Evolutionary conservation across 2,113 vertebrate genomes (phyloP), one percentile per base, ranked within the genome.

Genomic region (Sapajus apella): DNA sequence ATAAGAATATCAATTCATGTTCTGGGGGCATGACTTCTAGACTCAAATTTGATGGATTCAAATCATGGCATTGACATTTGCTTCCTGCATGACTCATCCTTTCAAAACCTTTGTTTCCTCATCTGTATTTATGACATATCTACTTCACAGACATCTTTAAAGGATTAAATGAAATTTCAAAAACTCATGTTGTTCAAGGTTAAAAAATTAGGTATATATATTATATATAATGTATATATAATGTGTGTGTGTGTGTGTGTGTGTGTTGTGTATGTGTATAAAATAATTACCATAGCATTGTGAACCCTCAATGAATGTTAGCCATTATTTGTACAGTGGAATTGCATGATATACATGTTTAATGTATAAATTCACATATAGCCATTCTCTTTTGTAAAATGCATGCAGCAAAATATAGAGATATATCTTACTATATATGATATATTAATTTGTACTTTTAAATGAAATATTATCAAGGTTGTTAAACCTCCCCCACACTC

Each of bases 371-470:
- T 68, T 95, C 68, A 94, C 13, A 50, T 87, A 17, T 43, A 94
- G 10, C 17, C 25, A 64, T 45, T 68, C 10, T 81, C 23, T 79
- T 76, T 50, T 64, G 40, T 75, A 30, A 61, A 76, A 80, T 95
- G 72, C 23, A 43, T 92, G 8, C 61, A 88, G 9, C 12, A 82
- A 82, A 76, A 84, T 85, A 61, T 25, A 68, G 11, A 21, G 88
- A 64, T 81, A 30, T 81, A 72, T 12, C 21, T 27, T 89, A 58
- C 3, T 95, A 66, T 75, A 79, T 92, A 6, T 76, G 20, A 56
- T 61, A 58, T 52, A 84, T 76, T 96, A 56, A 83, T 86, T 90
- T 87, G 0, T 81, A 79, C 47, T 89, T 68, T 87, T 8, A 95
- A 94, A 37, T 90, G 50, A 90, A 92, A 56, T 75, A 77, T 70